A percentile compares a stretch with the other conserved stretches of the same genome.
phyloP scores from a whole-genome alignment of 1,140 invertebrate species.

The Pseudomyrmex flavicornis region DNA sequence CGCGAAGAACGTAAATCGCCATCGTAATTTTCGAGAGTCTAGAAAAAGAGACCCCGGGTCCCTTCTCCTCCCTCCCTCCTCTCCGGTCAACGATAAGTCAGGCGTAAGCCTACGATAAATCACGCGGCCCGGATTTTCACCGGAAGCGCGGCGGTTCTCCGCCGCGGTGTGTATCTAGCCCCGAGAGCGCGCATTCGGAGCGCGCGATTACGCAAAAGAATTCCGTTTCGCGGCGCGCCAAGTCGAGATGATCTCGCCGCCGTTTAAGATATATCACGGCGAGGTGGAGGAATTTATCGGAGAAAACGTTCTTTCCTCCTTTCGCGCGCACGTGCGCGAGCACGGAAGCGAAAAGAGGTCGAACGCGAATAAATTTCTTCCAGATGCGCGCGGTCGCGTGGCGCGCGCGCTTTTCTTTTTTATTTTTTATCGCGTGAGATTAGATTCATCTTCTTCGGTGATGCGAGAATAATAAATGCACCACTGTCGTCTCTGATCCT shows the following conservation, averaged over 20 bases:
- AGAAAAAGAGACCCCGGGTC: neutral
- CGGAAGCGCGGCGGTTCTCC: slow-evolving; percentile 13
- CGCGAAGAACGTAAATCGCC: slow-evolving; percentile 34
- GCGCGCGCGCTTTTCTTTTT: too few species aligned
- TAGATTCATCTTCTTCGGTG: neutral
- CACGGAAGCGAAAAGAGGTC: neutral
- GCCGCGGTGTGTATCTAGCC: neutral
- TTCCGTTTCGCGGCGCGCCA: slow-evolving; percentile 3
- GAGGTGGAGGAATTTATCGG: slow-evolving; percentile 31
- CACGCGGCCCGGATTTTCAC: slow-evolving; percentile 44
- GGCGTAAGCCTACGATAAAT: slow-evolving; percentile 36
- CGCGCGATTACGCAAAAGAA: slow-evolving; percentile 41
- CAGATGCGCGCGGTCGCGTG: neutral
- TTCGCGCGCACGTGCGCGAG: slow-evolving; percentile 27
- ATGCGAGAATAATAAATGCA: neutral
- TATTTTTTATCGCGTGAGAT: slow-evolving; percentile 14
- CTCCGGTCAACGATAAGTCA: slow-evolving; percentile 44
- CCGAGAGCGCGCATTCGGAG: slow-evolving; percentile 1
- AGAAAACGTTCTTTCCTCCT: slow-evolving; percentile 24
- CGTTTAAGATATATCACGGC: slow-evolving; percentile 15
- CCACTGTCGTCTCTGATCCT: too few species aligned
- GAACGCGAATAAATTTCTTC: slow-evolving; percentile 37
- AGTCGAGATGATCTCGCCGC: slow-evolving; percentile 11
- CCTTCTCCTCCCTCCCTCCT: neutral
- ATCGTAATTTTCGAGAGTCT: slow-evolving; percentile 56